Conservation (phyloP, 2,113 vertebrate species). For the Rallus limicola region DNA sequence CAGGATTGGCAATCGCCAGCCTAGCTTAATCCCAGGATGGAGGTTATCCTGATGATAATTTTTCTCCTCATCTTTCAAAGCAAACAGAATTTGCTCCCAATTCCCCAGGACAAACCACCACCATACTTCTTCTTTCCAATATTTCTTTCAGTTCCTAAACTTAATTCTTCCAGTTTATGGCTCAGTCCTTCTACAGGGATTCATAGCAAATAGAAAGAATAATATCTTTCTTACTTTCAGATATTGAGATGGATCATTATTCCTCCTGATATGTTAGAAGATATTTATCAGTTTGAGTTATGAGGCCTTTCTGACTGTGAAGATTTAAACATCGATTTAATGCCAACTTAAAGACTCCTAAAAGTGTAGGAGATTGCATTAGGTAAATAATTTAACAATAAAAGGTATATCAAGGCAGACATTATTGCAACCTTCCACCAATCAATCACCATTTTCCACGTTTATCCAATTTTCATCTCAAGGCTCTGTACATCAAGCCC, state of each 20-base stretch:
- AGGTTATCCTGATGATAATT: not conserved
- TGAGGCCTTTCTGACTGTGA: constrained; percentile 37
- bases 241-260: constrained; percentile 61
- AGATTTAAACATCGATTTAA: constrained; percentile 70
- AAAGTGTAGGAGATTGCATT: constrained; percentile 67
- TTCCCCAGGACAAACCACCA: not conserved
- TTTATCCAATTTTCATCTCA: constrained; percentile 73
- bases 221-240: not conserved
- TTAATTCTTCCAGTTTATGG: not conserved
- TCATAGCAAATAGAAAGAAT: not conserved
- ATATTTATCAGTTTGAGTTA: constrained; percentile 66
- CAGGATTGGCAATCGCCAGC: not conserved
- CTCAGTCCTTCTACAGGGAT: not conserved
- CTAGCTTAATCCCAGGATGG: not conserved
- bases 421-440: constrained; percentile 40
- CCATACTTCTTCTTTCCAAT: not conserved
- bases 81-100: not conserved
- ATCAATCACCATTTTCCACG: constrained; percentile 77
- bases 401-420: constrained; percentile 71
- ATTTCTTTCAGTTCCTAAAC: not conserved
- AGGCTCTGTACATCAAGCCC: constrained; percentile 68
- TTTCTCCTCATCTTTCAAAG: not conserved
- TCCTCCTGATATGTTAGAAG: constrained; percentile 26
- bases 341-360: constrained; percentile 68
- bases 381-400: constrained; percentile 81